Conservation (phyloP, 2,113 vertebrate genomes). For the Oceanodroma tethys region DNA sequence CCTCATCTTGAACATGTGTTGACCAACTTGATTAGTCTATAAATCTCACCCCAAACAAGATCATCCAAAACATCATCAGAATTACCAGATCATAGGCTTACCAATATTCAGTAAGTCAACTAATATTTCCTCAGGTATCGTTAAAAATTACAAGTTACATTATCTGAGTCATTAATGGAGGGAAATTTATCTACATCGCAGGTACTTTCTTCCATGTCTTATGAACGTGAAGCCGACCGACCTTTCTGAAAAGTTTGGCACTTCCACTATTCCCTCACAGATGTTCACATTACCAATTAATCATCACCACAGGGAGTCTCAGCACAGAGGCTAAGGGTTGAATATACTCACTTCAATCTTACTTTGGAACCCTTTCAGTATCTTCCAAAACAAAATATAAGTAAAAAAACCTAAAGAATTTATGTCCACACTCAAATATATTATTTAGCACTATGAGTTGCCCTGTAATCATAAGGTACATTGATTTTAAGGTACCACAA, state of each 20-base stretch:
- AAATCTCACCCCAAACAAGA: background rate
- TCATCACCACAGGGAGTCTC: background rate
- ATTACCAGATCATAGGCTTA: background rate
- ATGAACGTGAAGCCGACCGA: background rate
- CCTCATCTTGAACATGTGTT: background rate
- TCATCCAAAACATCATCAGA: background rate
- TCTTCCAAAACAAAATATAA: background rate
- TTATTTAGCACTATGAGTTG: background rate
- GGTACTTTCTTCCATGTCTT: background rate
- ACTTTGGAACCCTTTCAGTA: background rate
- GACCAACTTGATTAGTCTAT: background rate
- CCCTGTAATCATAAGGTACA: background rate
- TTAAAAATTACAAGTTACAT: background rate
- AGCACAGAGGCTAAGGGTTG: background rate
- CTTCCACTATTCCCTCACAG: background rate
- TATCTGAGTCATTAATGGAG: background rate
- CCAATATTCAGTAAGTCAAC: background rate
- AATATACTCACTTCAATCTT: background rate
- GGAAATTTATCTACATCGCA: background rate
- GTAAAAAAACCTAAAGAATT: background rate
- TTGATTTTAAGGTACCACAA: background rate
- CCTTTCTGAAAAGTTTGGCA: background rate
- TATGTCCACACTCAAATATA: background rate
- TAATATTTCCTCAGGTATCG: background rate
- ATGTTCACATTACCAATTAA: constrained; percentile 17